These are phyloP conservation scores for Numenius phaeopus DNA, from an alignment of 2,797 vertebrate species.

Conservation along the genomic window DNA sequence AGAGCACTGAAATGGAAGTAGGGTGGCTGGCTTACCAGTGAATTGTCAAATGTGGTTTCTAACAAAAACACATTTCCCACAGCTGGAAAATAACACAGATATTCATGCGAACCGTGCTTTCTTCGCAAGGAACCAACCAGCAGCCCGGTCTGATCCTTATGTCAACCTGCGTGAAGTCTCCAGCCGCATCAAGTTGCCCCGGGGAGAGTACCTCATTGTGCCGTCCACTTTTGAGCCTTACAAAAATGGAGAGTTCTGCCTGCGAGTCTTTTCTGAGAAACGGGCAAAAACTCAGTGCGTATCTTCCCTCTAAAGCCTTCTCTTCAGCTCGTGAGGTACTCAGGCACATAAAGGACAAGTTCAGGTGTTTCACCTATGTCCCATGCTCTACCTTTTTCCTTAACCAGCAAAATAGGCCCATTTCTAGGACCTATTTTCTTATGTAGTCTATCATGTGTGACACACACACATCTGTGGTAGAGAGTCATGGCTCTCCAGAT, in stretches of 20 bases:
- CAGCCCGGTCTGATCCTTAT: constrained; percentile 81
- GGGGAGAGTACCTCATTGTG: constrained; percentile 88
- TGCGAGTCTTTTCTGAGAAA: constrained; percentile 91
- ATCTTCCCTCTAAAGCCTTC: background rate
- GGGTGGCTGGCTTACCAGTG: background rate
- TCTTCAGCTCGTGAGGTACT: background rate
- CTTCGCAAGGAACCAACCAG: constrained; percentile 82
- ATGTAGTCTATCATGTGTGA: fast-evolving
- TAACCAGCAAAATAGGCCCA: background rate
- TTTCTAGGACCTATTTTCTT: background rate
- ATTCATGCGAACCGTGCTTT: constrained; percentile 83
- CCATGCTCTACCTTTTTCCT: background rate
- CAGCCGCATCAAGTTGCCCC: constrained; percentile 81
- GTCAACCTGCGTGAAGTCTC: constrained; percentile 88
- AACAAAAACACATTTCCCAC: background rate
- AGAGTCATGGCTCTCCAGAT: background rate
- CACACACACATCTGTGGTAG: no score
- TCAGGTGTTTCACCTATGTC: background rate
- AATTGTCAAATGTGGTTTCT: background rate
- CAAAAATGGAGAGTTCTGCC: constrained; percentile 88
- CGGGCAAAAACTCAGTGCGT: constrained; percentile 80
- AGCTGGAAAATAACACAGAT: constrained; percentile 76
- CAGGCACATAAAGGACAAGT: background rate
- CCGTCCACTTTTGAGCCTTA: constrained; percentile 90
- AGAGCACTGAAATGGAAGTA: background rate